A percentile compares a stretch with the other conserved stretches of the same genome.
Evolutionary conservation across 2,113 vertebrate species (phyloP).

Genomic region (Peromyscus maniculatus): DNA sequence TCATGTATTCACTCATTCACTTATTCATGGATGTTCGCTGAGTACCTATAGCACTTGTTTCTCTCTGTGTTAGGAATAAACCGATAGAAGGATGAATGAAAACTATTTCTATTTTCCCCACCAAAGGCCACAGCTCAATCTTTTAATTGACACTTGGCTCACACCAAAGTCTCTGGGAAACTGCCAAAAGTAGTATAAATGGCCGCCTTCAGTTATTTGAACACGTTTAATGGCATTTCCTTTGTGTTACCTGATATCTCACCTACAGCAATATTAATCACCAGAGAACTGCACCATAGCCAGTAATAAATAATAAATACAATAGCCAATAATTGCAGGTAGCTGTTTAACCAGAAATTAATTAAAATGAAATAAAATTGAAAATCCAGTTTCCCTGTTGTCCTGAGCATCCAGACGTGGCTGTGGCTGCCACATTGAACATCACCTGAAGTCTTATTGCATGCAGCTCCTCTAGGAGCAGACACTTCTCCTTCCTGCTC

Average conservation of each 20-base stretch:
- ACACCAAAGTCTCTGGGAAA: background rate
- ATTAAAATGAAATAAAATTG: background rate
- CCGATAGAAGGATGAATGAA: background rate
- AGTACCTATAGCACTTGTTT: background rate
- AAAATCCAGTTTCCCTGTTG: background rate
- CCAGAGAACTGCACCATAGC: background rate
- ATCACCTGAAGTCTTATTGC: too few relatives aligned
- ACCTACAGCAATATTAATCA: background rate
- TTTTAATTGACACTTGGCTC: background rate
- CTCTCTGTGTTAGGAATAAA: background rate
- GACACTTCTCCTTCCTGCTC: background rate
- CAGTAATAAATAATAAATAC: background rate
- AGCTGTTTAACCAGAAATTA: background rate
- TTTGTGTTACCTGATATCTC: background rate
- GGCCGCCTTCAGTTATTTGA: background rate
- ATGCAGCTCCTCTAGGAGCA: fast-evolving
- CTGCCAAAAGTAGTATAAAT: background rate
- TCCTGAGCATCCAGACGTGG: background rate
- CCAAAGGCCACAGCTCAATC: background rate
- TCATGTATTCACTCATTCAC: background rate
- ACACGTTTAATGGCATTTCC: background rate
- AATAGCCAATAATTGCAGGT: background rate
- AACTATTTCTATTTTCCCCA: background rate
- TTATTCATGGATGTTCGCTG: background rate
- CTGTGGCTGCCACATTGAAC: background rate